Evolutionary conservation across 2,888 invertebrate species (phyloP).

Genomic region (Lordiphosa fenestrarum): DNA sequence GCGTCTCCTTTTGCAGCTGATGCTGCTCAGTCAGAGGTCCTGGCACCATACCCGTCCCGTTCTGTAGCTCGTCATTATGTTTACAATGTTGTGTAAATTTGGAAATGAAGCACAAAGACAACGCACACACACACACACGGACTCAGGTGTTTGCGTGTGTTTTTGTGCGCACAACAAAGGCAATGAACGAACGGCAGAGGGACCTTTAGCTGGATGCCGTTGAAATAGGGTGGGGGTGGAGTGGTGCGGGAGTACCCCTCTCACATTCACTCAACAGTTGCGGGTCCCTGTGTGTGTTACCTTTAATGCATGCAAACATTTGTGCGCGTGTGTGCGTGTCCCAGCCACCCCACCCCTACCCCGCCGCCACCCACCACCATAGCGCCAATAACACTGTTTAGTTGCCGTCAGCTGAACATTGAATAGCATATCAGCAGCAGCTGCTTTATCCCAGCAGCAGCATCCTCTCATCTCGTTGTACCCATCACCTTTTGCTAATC

Average conservation of each 20-base stretch:
- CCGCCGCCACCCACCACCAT: background rate
- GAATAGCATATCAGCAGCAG: slow-evolving; percentile 3
- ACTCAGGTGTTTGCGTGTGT: slow-evolving; percentile 11
- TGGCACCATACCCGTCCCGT: slow-evolving; percentile 23
- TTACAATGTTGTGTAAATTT: slow-evolving; percentile 62
- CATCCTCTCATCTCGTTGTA: background rate
- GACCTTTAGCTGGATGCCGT: slow-evolving; percentile 2
- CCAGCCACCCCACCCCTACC: background rate
- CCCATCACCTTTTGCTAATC: background rate
- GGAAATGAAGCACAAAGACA: slow-evolving; percentile 59
- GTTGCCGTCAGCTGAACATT: slow-evolving; percentile 4
- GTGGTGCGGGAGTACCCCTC: background rate
- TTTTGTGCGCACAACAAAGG: slow-evolving; percentile 14
- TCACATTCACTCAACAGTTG: slow-evolving; percentile 4
- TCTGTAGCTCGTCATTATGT: slow-evolving; percentile 55
- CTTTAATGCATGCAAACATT: slow-evolving; percentile 10
- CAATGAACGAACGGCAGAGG: slow-evolving; percentile 13
- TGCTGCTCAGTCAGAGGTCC: slow-evolving; percentile 11
- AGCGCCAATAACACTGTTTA: slow-evolving; percentile 4
- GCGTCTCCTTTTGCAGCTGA: slow-evolving; percentile 4
- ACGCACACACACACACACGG: slow-evolving; percentile 32
- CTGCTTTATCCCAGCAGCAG: background rate
- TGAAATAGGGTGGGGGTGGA: background rate
- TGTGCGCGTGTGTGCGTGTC: slow-evolving; percentile 5
- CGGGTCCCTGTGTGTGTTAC: background rate